Evolutionary conservation across 2,113 vertebrate species (phyloP).

Genomic region (Calidris pugnax): DNA sequence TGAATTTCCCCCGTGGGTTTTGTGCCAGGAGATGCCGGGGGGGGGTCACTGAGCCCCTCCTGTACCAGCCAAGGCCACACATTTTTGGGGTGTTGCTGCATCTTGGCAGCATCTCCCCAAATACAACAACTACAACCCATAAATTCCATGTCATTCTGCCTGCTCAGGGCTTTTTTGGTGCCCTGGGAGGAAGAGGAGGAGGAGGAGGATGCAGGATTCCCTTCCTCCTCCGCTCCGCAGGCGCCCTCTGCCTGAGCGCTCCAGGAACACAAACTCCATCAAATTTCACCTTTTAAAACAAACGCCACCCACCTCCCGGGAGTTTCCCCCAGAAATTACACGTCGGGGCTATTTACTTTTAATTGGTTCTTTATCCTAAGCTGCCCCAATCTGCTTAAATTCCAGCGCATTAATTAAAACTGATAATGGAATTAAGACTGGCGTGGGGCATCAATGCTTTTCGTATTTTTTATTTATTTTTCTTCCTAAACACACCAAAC

Average conservation of each 20-base stretch:
- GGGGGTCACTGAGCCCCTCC: background rate
- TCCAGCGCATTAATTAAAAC: background rate
- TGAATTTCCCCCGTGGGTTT: background rate
- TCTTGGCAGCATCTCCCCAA: background rate
- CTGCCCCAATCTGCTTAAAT: background rate
- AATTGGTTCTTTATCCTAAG: background rate
- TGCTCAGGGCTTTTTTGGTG: background rate
- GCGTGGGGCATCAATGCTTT: background rate
- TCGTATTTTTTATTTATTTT: background rate
- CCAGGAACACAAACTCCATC: background rate
- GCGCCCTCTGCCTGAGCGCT: conserved; percentile 45
- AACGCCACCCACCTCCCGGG: fast-evolving
- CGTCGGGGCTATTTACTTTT: background rate
- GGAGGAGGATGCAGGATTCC: too few species aligned
- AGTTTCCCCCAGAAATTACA: background rate
- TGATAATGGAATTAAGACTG: too few species aligned
- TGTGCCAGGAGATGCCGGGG: background rate
- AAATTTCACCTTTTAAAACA: background rate
- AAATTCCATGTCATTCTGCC: background rate
- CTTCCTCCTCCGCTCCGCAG: background rate
- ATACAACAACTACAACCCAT: fast-evolving
- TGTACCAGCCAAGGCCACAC: fast-evolving
- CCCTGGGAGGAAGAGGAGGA: too few species aligned
- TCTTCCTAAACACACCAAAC: background rate
- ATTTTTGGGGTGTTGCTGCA: background rate